Evolutionary conservation across 2,888 invertebrate genomes (phyloP), one percentile per base, ranked within the genome.

Genomic region (Tricholauxania praeusta): DNA sequence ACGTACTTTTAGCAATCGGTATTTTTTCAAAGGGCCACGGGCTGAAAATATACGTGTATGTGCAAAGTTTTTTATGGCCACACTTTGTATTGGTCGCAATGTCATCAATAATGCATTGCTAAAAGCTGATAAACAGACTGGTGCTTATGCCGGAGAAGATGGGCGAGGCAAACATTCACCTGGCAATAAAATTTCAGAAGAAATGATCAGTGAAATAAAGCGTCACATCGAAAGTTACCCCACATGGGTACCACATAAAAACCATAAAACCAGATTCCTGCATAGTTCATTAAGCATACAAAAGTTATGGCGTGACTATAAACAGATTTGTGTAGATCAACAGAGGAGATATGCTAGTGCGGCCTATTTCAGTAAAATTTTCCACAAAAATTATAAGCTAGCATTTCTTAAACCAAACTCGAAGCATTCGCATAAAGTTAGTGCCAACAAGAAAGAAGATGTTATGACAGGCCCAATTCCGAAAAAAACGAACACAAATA

Each of bases 211-310:
- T n/a, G 75, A 74, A 10, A 73, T 78, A 17, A 66, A 74, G n/a
- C 75, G 73, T 28, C 76, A 78, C 55, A 78, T 79, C n/a, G 74
- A 72, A n/a, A 76, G 78, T n/a, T 78, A 77, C 65, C 78, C 79
- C 32, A 75, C 73, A 32, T 79, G 79, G 79, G 72, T 77, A 59
- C 78, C 79, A 19, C 73, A 75, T 32, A 79, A 78, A 57, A 75
- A 68, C 28, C 72, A 72, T 47, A 79, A 79, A 71, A 77, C 76
- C 6, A 75, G 76, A 49, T 78, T 72, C 65, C 32, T 79, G 15
- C 78, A 79, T 66, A 73, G 78, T 66, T 76, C 77, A 6, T 39
- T 79, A 52, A 78, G 72, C 53, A 78, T 79, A 14, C 76, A 75
- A 59, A 72, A 75, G 64, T 77, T 79, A 78, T 76, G 73, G 68